Evolutionary conservation across 2,888 invertebrate species (phyloP).

Genomic region (Phragmatobia fuliginosa): DNA sequence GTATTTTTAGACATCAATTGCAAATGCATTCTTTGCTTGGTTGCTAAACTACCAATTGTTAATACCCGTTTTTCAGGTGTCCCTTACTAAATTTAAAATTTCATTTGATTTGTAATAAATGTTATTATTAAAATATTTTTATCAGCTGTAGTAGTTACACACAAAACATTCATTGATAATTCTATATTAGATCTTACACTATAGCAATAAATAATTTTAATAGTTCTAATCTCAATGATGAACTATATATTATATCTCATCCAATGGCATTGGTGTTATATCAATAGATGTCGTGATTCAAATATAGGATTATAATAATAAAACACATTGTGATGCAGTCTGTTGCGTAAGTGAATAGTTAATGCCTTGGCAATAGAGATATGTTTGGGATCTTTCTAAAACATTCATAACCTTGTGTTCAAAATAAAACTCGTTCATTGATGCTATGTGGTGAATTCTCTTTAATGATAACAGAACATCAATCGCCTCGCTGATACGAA

Average conservation of each 20-base stretch:
- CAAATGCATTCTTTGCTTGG: not conserved
- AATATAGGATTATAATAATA: not conserved
- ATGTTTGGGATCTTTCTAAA: conserved; percentile 15
- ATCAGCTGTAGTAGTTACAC: not conserved
- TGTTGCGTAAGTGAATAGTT: conserved; percentile 9
- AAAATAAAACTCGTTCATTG: conserved; percentile 16
- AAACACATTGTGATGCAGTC: not conserved
- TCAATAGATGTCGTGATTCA: not conserved
- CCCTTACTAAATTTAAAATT: not conserved
- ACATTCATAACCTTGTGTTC: conserved; percentile 8
- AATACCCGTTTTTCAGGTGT: not conserved
- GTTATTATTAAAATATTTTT: not conserved
- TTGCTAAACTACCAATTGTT: not conserved
- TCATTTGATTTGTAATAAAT: not conserved
- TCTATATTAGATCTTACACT: not conserved
- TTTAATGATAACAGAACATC: conserved; percentile 9
- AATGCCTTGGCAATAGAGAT: conserved; percentile 20
- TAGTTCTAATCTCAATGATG: not conserved
- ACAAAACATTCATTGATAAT: not conserved
- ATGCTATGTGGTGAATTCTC: conserved; percentile 9
- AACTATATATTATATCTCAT: not conserved
- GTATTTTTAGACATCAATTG: not conserved
- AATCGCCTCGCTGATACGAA: conserved; percentile 18
- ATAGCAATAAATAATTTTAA: not conserved
- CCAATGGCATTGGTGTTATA: not conserved